Percentiles rank a stretch among this genome's conserved stretches.
Conservation (phyloP, 2,797 vertebrate genomes). For the Liparis tanakae region DNA sequence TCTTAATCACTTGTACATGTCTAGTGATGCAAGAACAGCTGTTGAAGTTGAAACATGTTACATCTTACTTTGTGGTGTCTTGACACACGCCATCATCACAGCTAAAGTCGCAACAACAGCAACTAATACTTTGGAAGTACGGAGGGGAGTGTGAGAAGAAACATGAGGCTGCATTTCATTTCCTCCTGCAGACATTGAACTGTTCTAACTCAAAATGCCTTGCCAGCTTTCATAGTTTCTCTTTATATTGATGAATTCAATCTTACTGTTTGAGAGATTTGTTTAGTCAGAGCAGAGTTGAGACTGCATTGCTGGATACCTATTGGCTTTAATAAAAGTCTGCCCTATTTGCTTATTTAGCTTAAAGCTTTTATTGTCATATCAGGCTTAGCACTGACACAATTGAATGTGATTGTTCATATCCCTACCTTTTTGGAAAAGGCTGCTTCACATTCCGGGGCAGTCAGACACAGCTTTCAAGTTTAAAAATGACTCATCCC, state of each 20-base stretch:
- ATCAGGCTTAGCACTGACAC: slow-evolving; percentile 32
- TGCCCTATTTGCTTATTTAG: slow-evolving; percentile 55
- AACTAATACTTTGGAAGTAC: slow-evolving; percentile 9
- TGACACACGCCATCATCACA: slow-evolving; percentile 41
- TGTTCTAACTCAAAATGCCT: slow-evolving; percentile 62
- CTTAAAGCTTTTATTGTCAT: slow-evolving; percentile 60
- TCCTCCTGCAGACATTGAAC: slow-evolving; percentile 50
- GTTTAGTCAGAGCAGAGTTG: slow-evolving; percentile 64
- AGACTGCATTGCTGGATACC: slow-evolving; percentile 51
- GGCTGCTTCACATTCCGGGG: slow-evolving; percentile 21
- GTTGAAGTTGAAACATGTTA: slow-evolving; percentile 18
- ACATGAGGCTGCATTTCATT: slow-evolving; percentile 65
- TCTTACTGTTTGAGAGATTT: slow-evolving; percentile 68
- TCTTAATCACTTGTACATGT: not conserved
- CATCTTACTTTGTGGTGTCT: slow-evolving; percentile 29
- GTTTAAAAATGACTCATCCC: slow-evolving; percentile 14
- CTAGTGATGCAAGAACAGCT: slow-evolving; percentile 12
- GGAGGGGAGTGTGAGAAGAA: slow-evolving; percentile 30
- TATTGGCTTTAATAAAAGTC: slow-evolving; percentile 53
- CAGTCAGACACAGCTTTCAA: slow-evolving; percentile 18
- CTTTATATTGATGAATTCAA: slow-evolving; percentile 75
- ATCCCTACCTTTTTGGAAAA: slow-evolving; percentile 10
- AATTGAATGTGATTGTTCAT: slow-evolving; percentile 33
- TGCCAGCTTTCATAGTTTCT: slow-evolving; percentile 65
- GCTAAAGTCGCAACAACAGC: slow-evolving; percentile 32